Conservation (phyloP, 2,888 invertebrate species). For the Metellina segmentata region DNA sequence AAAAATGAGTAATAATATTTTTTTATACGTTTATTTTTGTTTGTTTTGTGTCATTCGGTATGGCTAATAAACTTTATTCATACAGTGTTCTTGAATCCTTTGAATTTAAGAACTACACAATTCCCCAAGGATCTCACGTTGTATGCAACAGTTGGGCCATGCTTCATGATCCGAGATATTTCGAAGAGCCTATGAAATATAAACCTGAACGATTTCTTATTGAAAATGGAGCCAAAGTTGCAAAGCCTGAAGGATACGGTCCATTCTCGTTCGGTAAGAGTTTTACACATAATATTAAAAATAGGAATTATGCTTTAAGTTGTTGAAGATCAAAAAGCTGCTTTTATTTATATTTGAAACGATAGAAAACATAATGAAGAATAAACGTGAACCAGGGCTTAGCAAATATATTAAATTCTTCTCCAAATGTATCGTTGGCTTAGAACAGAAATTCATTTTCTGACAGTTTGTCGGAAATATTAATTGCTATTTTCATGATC, state of each 20-base stretch:
- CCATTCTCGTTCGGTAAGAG: constrained; percentile 76
- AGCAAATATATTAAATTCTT: no score
- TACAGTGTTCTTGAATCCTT: constrained; percentile 64
- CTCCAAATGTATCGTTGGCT: no score
- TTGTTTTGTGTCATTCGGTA: background rate
- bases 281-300: no score
- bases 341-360: no score
- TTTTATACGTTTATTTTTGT: background rate
- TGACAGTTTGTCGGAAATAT: no score
- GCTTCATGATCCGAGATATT: constrained; percentile 74
- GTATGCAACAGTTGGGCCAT: constrained; percentile 77
- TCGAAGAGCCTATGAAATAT: constrained; percentile 74
- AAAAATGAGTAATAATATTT: background rate
- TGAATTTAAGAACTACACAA: constrained; percentile 64
- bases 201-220: constrained; percentile 77
- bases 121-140: constrained; percentile 76
- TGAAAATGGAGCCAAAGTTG: constrained; percentile 55
- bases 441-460: no score
- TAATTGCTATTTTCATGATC: no score
- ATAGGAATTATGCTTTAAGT: no score
- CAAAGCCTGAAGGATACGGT: constrained; percentile 54
- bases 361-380: no score
- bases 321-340: no score
- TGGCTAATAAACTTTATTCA: background rate
- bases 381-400: no score